Percentiles rank a stretch among this genome's conserved stretches.
phyloP scores from a whole-genome alignment of 2,888 invertebrate genomes.

The Theristus sp. region DNA sequence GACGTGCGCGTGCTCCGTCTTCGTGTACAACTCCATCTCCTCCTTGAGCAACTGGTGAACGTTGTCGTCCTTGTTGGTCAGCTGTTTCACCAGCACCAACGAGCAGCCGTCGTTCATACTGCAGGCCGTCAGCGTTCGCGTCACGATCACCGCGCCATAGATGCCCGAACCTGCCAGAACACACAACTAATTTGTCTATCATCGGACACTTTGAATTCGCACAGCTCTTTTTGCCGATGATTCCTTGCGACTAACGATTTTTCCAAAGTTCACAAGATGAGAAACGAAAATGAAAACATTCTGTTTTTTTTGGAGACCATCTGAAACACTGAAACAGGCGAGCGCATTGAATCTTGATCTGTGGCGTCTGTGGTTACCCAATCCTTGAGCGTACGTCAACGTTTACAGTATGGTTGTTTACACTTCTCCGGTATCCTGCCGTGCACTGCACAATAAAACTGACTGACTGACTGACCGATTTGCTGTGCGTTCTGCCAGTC shows the following conservation, averaged over 20 bases:
- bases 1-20: constrained; percentile 61
- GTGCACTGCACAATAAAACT: too few relatives aligned
- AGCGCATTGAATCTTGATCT: too few relatives aligned
- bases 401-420: too few relatives aligned
- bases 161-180: constrained; percentile 74
- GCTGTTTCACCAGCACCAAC: constrained; percentile 31
- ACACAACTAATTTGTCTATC: too few relatives aligned
- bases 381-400: too few relatives aligned
- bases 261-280: too few relatives aligned
- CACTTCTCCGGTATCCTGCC: too few relatives aligned
- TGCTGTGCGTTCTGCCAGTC: not conserved
- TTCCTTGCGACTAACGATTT: not conserved
- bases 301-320: too few relatives aligned
- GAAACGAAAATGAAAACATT: too few relatives aligned
- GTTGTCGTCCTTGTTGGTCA: constrained; percentile 39
- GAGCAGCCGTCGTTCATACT: too few relatives aligned
- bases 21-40: constrained; percentile 65
- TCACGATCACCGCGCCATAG: constrained; percentile 73
- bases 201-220: constrained; percentile 18
- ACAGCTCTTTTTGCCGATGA: not conserved
- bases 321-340: too few relatives aligned
- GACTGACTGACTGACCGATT: not conserved
- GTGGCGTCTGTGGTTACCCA: too few relatives aligned
- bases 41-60: constrained; percentile 42
- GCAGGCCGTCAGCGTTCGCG: constrained; percentile 44